Evolutionary conservation across 1,140 invertebrate genomes (phyloP).

Genomic region (Leptinotarsa defecta): DNA sequence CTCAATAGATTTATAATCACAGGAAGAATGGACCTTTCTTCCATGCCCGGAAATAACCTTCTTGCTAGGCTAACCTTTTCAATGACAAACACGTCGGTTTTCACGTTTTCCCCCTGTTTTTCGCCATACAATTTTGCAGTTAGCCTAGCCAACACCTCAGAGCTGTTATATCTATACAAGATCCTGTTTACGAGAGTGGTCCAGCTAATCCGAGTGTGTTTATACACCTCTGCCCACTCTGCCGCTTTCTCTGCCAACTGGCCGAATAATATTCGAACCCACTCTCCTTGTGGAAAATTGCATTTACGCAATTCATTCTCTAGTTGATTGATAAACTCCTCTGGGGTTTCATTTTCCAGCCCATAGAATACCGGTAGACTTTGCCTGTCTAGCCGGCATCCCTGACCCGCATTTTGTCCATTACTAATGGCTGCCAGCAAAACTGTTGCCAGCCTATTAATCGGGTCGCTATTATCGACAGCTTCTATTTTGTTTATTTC

Average conservation of each 20-base stretch:
- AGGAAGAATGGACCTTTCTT: neutral
- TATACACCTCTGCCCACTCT: no score
- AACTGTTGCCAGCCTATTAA: neutral
- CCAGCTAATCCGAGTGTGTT: no score
- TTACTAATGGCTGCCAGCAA: neutral
- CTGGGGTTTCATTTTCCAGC: neutral
- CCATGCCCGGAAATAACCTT: neutral
- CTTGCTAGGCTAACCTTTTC: neutral
- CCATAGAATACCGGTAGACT: neutral
- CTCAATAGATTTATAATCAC: neutral
- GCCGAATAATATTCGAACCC: neutral
- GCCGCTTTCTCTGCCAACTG: no score
- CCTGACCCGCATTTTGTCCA: neutral
- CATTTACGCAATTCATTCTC: neutral
- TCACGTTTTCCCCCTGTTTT: accelerated
- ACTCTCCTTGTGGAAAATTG: neutral
- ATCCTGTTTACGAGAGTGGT: neutral
- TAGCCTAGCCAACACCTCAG: neutral
- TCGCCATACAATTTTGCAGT: neutral
- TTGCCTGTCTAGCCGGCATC: neutral
- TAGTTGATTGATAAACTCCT: neutral
- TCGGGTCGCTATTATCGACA: neutral
- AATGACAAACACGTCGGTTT: neutral
- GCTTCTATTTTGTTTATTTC: neutral
- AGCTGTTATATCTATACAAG: neutral